phyloP scores from a whole-genome alignment of 2,113 vertebrate species.

The Amia ocellicauda region DNA sequence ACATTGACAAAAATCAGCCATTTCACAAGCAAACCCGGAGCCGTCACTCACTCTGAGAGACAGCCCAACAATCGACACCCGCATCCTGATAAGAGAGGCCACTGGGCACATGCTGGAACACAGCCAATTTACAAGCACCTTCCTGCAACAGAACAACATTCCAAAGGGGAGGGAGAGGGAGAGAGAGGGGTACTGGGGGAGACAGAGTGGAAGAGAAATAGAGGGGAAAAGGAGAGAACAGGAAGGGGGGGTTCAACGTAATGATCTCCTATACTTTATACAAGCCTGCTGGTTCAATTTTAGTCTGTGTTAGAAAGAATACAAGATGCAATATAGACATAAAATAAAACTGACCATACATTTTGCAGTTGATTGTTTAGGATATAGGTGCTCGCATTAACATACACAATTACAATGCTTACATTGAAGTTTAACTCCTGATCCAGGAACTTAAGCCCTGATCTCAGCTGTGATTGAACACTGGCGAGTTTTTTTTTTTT shows the following conservation, averaged over 20 bases:
- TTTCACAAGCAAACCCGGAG: constrained; percentile 60
- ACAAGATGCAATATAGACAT: no score
- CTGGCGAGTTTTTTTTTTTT: no score
- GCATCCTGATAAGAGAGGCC: constrained; percentile 61
- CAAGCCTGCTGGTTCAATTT: no score
- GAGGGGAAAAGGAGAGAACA: constrained; percentile 29
- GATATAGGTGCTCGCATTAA: no score
- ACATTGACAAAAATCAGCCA: constrained; percentile 74
- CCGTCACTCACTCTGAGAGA: constrained; percentile 74
- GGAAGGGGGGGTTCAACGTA: constrained; percentile 44
- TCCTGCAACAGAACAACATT: constrained; percentile 19
- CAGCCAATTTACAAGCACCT: constrained; percentile 59
- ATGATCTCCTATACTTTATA: no score
- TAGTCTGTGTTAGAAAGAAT: no score
- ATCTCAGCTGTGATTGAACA: no score
- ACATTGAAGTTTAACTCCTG: no score
- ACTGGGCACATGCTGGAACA: constrained; percentile 63
- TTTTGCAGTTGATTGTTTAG: no score
- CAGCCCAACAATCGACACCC: constrained; percentile 70
- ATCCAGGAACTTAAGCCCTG: no score
- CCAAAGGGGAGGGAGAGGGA: constrained; percentile 31
- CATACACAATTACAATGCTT: no score
- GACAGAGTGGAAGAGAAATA: constrained; percentile 37
- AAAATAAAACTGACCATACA: no score
- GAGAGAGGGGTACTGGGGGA: constrained; percentile 34